Percentiles rank a stretch among this genome's conserved stretches.
phyloP scores from a whole-genome alignment of 2,888 invertebrate species.

The Drosophila dives region DNA sequence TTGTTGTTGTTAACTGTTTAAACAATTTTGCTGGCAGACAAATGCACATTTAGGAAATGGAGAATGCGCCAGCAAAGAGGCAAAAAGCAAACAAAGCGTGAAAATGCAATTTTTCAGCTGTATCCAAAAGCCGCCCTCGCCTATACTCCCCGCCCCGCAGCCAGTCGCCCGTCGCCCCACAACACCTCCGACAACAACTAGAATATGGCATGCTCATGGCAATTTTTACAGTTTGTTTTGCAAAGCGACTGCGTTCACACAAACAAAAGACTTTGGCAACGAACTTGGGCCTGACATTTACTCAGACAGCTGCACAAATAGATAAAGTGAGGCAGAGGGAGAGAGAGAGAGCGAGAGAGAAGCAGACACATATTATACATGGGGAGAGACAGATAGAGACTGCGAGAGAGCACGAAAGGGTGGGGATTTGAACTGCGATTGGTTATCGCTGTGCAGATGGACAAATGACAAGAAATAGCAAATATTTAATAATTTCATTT shows the following conservation, averaged over 20 bases:
- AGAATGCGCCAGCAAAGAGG: slow-evolving; percentile 13
- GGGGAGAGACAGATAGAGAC: neutral
- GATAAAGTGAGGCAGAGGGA: slow-evolving; percentile 16
- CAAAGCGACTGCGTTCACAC: slow-evolving; percentile 58
- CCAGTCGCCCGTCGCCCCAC: neutral
- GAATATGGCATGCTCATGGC: slow-evolving; percentile 67
- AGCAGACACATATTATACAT: neutral
- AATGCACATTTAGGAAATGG: slow-evolving; percentile 54
- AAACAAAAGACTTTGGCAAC: slow-evolving; percentile 80
- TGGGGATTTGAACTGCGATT: slow-evolving; percentile 31
- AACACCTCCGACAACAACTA: slow-evolving; percentile 25
- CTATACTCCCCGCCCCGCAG: neutral
- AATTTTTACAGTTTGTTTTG: slow-evolving; percentile 80
- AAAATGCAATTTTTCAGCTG: slow-evolving; percentile 78
- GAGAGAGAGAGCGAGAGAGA: slow-evolving; percentile 1
- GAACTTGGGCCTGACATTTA: slow-evolving; percentile 64
- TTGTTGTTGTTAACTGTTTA: slow-evolving; percentile 34
- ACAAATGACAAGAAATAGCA: slow-evolving; percentile 8
- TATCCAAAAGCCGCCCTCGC: slow-evolving; percentile 5
- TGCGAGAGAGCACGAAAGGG: neutral
- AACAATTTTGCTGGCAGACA: slow-evolving; percentile 59
- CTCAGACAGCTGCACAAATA: slow-evolving; percentile 13
- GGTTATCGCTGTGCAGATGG: slow-evolving; percentile 11
- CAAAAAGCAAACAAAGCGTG: slow-evolving; percentile 75
- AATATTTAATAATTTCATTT: neutral